These are phyloP conservation scores for Listronotus oregonensis DNA, from an alignment of 1,140 invertebrate genomes.

Conservation along the genomic window DNA sequence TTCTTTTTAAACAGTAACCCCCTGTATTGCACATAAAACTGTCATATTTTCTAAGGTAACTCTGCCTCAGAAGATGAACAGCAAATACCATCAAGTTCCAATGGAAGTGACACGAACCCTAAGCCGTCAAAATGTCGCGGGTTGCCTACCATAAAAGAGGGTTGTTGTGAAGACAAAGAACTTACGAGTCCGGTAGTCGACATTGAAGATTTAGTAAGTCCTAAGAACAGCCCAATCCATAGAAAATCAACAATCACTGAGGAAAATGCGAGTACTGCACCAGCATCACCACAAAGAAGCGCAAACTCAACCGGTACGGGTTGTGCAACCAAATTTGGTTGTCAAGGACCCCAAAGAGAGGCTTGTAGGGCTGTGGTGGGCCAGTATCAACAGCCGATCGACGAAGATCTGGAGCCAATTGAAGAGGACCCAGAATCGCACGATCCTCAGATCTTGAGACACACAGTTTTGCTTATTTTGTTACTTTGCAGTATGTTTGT, in stretches of 20 bases:
- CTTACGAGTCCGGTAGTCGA: slow-evolving; percentile 62
- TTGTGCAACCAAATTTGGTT: slow-evolving; percentile 59
- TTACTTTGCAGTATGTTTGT: slow-evolving; percentile 87
- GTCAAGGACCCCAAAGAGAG: slow-evolving; percentile 58
- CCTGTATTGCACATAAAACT: no score
- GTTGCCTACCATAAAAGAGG: slow-evolving; percentile 49
- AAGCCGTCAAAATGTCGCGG: slow-evolving; percentile 44
- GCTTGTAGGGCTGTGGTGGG: slow-evolving; percentile 57
- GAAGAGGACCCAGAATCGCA: slow-evolving; percentile 62
- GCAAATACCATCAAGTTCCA: slow-evolving; percentile 49
- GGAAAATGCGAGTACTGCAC: background rate
- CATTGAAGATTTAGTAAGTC: slow-evolving; percentile 69
- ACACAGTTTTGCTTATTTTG: slow-evolving; percentile 82
- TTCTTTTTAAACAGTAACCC: no score
- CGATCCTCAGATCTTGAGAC: slow-evolving; percentile 76
- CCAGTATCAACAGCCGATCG: slow-evolving; percentile 61
- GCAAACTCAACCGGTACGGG: slow-evolving; percentile 3
- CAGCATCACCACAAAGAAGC: slow-evolving; percentile 1
- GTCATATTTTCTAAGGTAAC: background rate
- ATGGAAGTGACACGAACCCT: slow-evolving; percentile 43
- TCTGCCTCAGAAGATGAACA: slow-evolving; percentile 10
- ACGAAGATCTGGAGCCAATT: slow-evolving; percentile 58
- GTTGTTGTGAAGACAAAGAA: slow-evolving; percentile 53
- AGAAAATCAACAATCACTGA: slow-evolving; percentile 1
- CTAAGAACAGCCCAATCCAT: background rate